These are phyloP conservation scores for Macrophya annulata DNA, from an alignment of 2,888 invertebrate species.

Conservation along the genomic window DNA sequence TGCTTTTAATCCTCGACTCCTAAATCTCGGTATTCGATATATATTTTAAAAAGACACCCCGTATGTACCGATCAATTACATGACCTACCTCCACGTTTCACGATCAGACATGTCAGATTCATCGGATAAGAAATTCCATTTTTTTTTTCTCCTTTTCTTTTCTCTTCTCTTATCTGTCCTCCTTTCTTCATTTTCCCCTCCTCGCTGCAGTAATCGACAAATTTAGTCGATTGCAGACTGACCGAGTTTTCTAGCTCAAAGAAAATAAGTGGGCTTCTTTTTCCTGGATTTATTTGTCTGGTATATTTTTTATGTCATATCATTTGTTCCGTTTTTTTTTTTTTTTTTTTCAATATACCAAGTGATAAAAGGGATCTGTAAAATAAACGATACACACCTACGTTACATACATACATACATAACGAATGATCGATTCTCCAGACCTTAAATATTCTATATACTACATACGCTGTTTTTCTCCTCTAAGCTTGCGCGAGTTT, in stretches of 20 bases:
- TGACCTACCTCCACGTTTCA: slow-evolving; percentile 60
- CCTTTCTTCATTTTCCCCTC: slow-evolving; percentile 38
- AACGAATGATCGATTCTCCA: neutral
- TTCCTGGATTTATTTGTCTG: neutral
- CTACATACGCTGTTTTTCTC: neutral
- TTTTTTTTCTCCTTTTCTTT: slow-evolving; percentile 40
- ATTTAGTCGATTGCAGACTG: slow-evolving; percentile 26
- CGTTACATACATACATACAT: neutral
- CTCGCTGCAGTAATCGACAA: slow-evolving; percentile 37
- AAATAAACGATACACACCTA: neutral
- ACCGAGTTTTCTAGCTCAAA: neutral
- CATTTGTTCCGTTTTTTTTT: neutral
- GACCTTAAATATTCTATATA: neutral
- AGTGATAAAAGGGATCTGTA: neutral
- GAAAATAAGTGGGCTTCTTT: neutral
- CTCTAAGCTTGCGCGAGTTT: neutral
- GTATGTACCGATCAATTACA: slow-evolving; percentile 57
- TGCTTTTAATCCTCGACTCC: neutral
- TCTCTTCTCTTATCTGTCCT: slow-evolving; percentile 28
- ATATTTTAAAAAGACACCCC: neutral
- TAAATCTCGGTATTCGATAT: neutral
- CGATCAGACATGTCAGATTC: slow-evolving; percentile 58
- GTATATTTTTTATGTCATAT: slow-evolving; percentile 5
- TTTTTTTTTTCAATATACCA: neutral
- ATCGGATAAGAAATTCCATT: slow-evolving; percentile 23